Evolutionary conservation across 2,888 invertebrate genomes (phyloP).

Genomic region (Lycia hirtaria): DNA sequence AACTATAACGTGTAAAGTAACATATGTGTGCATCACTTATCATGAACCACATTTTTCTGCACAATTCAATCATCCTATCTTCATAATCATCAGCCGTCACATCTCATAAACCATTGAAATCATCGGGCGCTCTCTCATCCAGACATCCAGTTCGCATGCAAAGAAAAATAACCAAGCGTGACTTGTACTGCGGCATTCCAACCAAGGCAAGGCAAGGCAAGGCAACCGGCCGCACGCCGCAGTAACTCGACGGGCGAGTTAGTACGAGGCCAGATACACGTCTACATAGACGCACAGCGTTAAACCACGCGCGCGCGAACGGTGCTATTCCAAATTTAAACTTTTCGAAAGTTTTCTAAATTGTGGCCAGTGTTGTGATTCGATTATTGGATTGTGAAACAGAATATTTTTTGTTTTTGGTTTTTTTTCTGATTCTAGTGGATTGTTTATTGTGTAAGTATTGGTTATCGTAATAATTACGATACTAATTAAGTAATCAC

Average conservation of each 20-base stretch:
- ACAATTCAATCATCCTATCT: not conserved
- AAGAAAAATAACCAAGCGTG: constrained; percentile 66
- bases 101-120: constrained; percentile 13
- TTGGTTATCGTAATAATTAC: constrained; percentile 18
- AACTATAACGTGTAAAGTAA: not conserved
- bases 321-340: constrained; percentile 53
- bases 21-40: not conserved
- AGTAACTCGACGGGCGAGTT: constrained; percentile 52
- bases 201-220: constrained; percentile 66
- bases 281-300: constrained; percentile 66
- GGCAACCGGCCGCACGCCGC: constrained; percentile 55
- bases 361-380: constrained; percentile 71
- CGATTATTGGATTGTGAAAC: constrained; percentile 55
- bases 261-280: constrained; percentile 80
- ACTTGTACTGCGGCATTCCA: constrained; percentile 78
- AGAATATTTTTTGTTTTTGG: constrained; percentile 11
- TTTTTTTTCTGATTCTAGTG: constrained; percentile 57
- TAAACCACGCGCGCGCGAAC: constrained; percentile 58
- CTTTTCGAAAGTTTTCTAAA: constrained; percentile 46
- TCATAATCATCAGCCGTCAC: not conserved
- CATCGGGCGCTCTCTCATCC: constrained; percentile 36
- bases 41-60: not conserved
- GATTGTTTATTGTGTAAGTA: constrained; percentile 77
- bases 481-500: constrained; percentile 4
- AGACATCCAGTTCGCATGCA: constrained; percentile 63